These are phyloP conservation scores for Micronycteris hirsuta DNA, from an alignment of 2,113 vertebrate species.

Conservation along the genomic window DNA sequence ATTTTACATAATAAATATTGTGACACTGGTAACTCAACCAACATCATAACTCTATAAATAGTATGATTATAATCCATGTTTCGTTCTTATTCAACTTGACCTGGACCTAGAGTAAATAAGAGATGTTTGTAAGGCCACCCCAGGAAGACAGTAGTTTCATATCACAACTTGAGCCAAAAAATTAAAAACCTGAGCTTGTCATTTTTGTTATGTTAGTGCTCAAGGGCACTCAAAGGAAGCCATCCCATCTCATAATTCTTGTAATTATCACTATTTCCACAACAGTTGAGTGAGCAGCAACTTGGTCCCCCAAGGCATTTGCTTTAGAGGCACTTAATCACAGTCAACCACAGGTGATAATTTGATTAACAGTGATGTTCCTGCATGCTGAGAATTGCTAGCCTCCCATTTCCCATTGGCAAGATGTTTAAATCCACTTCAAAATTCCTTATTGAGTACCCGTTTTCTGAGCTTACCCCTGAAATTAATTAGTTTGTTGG, in stretches of 20 bases:
- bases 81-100: neutral
- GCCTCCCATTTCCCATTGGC: neutral
- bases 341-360: neutral
- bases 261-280: neutral
- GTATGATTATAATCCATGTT: neutral
- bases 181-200: neutral
- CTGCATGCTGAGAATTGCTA: neutral
- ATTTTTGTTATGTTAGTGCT: neutral
- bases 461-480: neutral
- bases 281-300: neutral
- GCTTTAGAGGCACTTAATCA: neutral
- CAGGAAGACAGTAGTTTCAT: neutral
- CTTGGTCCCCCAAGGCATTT: neutral
- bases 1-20: neutral
- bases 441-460: neutral
- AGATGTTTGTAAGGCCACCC: constrained; percentile 3
- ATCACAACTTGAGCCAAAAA: neutral
- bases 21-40: neutral
- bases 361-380: neutral
- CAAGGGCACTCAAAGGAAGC: neutral
- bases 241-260: neutral
- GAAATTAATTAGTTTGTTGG: neutral
- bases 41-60: neutral
- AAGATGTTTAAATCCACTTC: neutral
- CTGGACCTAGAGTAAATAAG: neutral